A percentile compares a stretch with the other conserved stretches of the same genome.
These are phyloP conservation scores for Prietella phreatophila DNA, from an alignment of 2,113 vertebrate genomes.

Conservation along the genomic window DNA sequence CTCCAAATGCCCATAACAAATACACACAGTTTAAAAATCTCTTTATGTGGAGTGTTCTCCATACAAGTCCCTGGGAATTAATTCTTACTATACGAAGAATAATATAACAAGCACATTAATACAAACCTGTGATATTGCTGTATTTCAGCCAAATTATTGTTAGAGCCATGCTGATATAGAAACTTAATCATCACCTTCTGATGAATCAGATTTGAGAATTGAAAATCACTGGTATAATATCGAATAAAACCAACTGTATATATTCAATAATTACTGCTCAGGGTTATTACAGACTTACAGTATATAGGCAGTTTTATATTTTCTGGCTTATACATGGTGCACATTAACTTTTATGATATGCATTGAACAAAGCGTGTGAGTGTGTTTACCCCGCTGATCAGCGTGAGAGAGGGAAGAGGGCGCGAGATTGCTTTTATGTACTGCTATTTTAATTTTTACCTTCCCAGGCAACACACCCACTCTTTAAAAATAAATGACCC, in stretches of 20 bases:
- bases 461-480: constrained; percentile 10
- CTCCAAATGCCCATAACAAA: background rate
- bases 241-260: background rate
- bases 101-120: background rate
- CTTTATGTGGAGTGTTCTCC: background rate
- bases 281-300: background rate
- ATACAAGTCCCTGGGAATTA: background rate
- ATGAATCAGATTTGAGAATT: background rate
- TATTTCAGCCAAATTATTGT: background rate
- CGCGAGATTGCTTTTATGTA: background rate
- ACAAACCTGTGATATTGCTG: background rate
- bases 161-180: background rate
- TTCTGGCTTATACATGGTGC: background rate
- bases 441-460: constrained; percentile 14
- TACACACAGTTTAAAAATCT: background rate
- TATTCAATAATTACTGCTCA: background rate
- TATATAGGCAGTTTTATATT: background rate
- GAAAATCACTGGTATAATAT: background rate
- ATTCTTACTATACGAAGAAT: background rate
- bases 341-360: background rate
- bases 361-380: background rate
- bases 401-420: background rate
- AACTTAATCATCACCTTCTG: background rate
- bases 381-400: background rate
- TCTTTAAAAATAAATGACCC: constrained; percentile 21